Evolutionary conservation across 1,140 invertebrate genomes (phyloP).

Genomic region (Drosophila carrolli): DNA sequence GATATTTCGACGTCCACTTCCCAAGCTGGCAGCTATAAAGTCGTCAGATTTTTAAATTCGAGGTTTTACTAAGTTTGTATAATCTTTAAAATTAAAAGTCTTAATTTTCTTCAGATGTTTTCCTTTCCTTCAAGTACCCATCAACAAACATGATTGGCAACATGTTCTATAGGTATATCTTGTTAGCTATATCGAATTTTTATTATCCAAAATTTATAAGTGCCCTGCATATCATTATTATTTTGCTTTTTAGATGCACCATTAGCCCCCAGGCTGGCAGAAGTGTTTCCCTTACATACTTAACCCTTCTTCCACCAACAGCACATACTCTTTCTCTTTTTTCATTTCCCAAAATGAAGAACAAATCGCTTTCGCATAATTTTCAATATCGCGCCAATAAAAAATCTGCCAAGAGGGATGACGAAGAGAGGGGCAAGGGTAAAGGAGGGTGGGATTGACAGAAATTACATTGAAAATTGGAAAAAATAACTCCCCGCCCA

Average conservation of each 20-base stretch:
- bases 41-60: too few species aligned
- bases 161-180: too few species aligned
- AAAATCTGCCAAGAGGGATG: constrained; percentile 43
- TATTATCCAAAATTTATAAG: background rate
- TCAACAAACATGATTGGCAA: too few species aligned
- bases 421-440: background rate
- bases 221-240: background rate
- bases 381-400: constrained; percentile 80
- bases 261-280: constrained; percentile 3
- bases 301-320: too few species aligned
- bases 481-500: constrained; percentile 43
- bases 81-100: too few species aligned
- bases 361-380: constrained; percentile 78
- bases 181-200: too few species aligned
- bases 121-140: too few species aligned
- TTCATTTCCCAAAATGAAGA: constrained; percentile 24
- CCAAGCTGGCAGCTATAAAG: too few species aligned
- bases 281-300: background rate
- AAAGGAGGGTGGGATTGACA: constrained; percentile 18
- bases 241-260: constrained; percentile 10
- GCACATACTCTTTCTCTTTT: background rate
- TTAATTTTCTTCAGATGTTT: too few species aligned
- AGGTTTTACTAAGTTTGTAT: too few species aligned
- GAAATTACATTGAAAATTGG: constrained; percentile 80
- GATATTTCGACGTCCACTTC: too few species aligned